Percentiles rank a stretch among this genome's conserved stretches.
Evolutionary conservation across 2,888 invertebrate species (phyloP).

Genomic region (Volucella bombylans): DNA sequence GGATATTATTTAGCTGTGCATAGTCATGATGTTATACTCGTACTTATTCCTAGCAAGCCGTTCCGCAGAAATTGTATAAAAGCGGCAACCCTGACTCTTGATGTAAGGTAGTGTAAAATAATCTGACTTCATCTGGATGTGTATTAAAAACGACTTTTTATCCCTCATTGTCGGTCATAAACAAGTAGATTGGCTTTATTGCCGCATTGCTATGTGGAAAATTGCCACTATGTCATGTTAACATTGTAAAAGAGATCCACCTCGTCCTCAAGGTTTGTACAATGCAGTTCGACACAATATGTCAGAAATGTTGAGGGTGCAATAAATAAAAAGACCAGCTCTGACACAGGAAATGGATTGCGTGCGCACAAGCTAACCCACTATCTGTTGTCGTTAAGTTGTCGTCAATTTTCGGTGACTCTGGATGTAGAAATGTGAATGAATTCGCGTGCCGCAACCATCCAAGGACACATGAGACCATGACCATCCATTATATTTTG

Average conservation of each 20-base stretch:
- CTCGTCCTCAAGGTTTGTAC: background rate
- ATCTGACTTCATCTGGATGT: background rate
- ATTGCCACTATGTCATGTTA: slow-evolving; percentile 72
- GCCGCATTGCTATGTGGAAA: slow-evolving; percentile 46
- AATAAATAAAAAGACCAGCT: slow-evolving; percentile 67
- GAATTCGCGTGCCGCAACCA: slow-evolving; percentile 17
- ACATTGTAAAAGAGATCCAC: slow-evolving; percentile 61
- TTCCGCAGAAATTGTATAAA: no score
- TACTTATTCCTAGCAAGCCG: no score
- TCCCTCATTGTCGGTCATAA: slow-evolving; percentile 5
- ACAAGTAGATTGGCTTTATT: slow-evolving; percentile 53
- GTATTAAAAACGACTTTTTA: slow-evolving; percentile 23
- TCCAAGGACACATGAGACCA: slow-evolving; percentile 60
- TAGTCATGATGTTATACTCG: no score
- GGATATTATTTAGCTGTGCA: no score
- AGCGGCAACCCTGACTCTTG: no score
- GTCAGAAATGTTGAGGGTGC: slow-evolving; percentile 61
- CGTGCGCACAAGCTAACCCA: slow-evolving; percentile 33
- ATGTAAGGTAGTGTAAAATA: no score
- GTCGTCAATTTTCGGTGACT: slow-evolving; percentile 15
- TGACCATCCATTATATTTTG: slow-evolving; percentile 69
- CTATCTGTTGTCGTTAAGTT: slow-evolving; percentile 11
- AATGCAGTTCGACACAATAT: slow-evolving; percentile 64
- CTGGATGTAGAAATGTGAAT: slow-evolving; percentile 8
- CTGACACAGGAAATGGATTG: slow-evolving; percentile 70